Base-by-base conservation (phyloP, 2,113 vertebrate genomes). In the Paramisgurnus dabryanus region DNA sequence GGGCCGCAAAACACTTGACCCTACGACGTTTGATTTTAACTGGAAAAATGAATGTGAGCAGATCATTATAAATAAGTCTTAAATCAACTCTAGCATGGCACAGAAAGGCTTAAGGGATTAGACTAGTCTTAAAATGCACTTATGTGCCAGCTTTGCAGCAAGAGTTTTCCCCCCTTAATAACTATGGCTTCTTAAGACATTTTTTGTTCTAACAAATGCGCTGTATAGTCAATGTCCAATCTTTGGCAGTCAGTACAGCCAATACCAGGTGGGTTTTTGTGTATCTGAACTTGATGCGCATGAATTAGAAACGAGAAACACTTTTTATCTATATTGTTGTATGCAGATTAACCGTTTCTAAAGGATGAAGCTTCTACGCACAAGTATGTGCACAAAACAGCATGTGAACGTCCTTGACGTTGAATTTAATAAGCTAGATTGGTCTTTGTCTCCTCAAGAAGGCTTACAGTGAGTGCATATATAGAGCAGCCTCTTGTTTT, bases 101-200 rank as follows among this genome's bases (percentile, higher is more conserved):
- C 63, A 55, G 70, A 67, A 80, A 74, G 50, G 79, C 79, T 65
- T 50, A 76, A 81, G 72, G 69, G 53, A 79, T 84, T 81, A 49
- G 10, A 74, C 39, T 27, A 5, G 10, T 60, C 45, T 49, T 43
- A 67, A 67, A 58, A 64, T 47, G 10, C 67, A 41, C 45, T 18
- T 50, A 43, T 58, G 50, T 10, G 72, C 49, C 53, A 63, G 72
- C 58, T 76, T 76, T 57, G 13, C 50, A 60, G 66, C 15, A 13
- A 57, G 55, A 39, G 53, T 47, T 74, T 78, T 80, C 17, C 10
- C 63, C 58, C 50, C 34, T 50, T 81, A 60, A 75, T 81, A 67
- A 67, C 50, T 6, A 61, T 18, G 63, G 69, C 49, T 10, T 18
- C 3, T 74, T 9, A 64, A 49, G 73, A n/a, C 9, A 3, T 34